phyloP scores from a whole-genome alignment of 2,113 vertebrate species.

The Apteryx owenii region DNA sequence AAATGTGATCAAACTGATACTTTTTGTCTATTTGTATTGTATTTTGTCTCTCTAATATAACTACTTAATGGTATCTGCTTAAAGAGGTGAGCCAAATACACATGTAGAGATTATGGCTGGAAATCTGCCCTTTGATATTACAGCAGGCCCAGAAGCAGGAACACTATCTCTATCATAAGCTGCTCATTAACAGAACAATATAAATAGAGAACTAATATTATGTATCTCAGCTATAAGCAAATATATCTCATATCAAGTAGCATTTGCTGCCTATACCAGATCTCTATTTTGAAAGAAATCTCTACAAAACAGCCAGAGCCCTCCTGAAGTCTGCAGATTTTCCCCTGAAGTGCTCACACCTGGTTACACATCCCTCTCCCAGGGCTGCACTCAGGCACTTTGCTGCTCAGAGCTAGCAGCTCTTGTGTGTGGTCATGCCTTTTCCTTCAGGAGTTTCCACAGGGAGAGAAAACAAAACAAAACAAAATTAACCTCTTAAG shows the following conservation, averaged over 20 bases:
- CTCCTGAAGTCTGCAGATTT: not conserved
- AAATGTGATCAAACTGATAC: not conserved
- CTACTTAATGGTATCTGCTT: not conserved
- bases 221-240: not conserved
- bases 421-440: not conserved
- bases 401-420: not conserved
- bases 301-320: not conserved
- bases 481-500: not conserved
- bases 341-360: not conserved
- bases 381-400: not conserved
- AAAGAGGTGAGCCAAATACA: not conserved
- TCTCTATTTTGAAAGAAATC: not conserved
- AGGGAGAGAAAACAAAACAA: not conserved
- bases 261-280: not conserved
- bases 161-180: not conserved
- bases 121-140: not conserved
- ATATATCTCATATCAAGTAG: not conserved
- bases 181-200: not conserved
- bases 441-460: not conserved
- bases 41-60: not conserved
- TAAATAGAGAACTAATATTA: not conserved
- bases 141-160: not conserved
- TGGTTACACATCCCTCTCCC: fast-evolving
- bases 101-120: not conserved
- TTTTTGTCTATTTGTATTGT: not conserved